Evolutionary conservation across 2,797 vertebrate genomes (phyloP).

Genomic region (Sebastes steindachneri): DNA sequence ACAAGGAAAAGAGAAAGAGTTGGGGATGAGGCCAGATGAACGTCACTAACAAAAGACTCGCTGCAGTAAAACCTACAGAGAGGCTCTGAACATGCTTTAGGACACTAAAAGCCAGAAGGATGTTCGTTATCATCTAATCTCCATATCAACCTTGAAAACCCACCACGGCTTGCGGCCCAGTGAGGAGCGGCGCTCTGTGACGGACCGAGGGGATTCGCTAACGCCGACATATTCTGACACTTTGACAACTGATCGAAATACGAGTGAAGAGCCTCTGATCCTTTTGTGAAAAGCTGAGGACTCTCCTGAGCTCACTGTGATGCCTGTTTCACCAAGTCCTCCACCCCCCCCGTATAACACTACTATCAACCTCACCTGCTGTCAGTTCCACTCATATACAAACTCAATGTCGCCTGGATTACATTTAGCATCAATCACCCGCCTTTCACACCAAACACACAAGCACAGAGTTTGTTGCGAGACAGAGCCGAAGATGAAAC

Average conservation of each 20-base stretch:
- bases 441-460: background rate
- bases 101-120: background rate
- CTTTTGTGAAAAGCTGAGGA: constrained; percentile 10
- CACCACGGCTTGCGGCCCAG: background rate
- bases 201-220: background rate
- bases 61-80: background rate
- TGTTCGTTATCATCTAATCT: background rate
- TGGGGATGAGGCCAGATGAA: background rate
- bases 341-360: background rate
- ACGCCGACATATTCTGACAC: background rate
- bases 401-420: background rate
- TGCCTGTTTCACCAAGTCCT: constrained; percentile 24
- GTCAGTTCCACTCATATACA: constrained; percentile 4
- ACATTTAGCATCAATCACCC: background rate
- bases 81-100: background rate
- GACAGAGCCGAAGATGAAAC: background rate
- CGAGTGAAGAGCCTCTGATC: background rate
- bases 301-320: constrained; percentile 73
- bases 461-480: background rate
- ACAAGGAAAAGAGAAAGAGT: background rate
- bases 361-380: background rate
- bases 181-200: background rate
- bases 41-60: background rate
- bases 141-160: background rate
- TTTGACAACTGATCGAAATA: background rate